A percentile compares a stretch with the other conserved stretches of the same genome.
phyloP scores from a whole-genome alignment of 1,140 invertebrate genomes.

The Bilobella aurantiaca region DNA sequence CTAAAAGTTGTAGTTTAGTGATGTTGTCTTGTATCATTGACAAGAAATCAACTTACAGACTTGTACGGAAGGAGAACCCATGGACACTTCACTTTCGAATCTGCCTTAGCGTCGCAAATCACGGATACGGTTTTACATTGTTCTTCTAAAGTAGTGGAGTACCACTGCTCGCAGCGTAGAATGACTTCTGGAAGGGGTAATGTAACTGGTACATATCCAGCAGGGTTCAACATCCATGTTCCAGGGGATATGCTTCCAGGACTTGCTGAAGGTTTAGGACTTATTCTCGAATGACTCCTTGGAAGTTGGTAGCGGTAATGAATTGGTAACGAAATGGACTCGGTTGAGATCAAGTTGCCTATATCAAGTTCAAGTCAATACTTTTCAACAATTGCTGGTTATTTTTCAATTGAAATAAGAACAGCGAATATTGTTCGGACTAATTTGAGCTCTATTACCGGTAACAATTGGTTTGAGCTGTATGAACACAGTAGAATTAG shows the following conservation, averaged over 20 bases:
- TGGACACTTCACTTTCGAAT: conserved; percentile 7
- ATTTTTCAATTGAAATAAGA: neutral
- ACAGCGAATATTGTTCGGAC: neutral
- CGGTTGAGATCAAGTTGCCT: conserved; percentile 32
- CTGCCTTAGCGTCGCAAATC: conserved; percentile 14
- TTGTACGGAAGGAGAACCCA: conserved; percentile 32
- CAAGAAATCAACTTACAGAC: conserved; percentile 30
- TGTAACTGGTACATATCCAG: conserved; percentile 24
- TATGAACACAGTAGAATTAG: conserved; percentile 33
- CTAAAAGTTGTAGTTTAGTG: too few relatives aligned
- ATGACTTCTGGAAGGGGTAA: conserved; percentile 30
- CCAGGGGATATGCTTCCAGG: neutral
- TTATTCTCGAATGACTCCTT: conserved; percentile 29
- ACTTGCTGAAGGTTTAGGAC: conserved; percentile 7
- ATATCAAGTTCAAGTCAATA: conserved; percentile 1
- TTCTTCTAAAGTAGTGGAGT: conserved; percentile 11
- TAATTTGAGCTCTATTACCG: conserved; percentile 9
- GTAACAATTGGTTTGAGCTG: conserved; percentile 27
- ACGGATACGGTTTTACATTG: conserved; percentile 22
- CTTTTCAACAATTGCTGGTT: too few relatives aligned
- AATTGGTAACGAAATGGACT: conserved; percentile 25
- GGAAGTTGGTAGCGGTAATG: conserved; percentile 34
- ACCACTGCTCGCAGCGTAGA: conserved; percentile 27
- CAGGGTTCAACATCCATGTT: conserved; percentile 15
- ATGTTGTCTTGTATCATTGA: neutral